These are phyloP conservation scores for Eupeodes latifasciatus DNA, from an alignment of 2,888 invertebrate species.

Conservation along the genomic window DNA sequence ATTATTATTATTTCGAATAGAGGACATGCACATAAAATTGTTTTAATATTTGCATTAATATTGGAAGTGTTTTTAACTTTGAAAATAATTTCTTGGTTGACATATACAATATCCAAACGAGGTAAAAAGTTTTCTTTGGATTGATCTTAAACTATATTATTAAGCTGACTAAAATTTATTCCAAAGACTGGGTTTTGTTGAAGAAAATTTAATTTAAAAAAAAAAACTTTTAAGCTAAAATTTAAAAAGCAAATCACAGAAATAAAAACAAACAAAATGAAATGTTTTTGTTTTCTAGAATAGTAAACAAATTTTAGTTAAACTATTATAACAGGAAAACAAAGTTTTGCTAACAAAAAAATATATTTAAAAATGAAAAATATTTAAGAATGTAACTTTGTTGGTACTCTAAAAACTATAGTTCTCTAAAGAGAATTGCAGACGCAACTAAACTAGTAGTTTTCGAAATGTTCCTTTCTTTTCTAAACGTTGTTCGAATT, in stretches of 20 bases:
- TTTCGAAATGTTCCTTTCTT: no score
- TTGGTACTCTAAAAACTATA: neutral
- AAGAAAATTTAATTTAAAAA: slow-evolving; percentile 13
- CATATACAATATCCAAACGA: slow-evolving; percentile 13
- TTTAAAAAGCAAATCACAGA: slow-evolving; percentile 18
- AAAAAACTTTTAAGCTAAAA: neutral
- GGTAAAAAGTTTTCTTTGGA: slow-evolving; percentile 16
- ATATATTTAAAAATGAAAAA: neutral
- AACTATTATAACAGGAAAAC: neutral
- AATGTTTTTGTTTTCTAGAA: slow-evolving; percentile 23
- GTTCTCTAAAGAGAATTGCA: no score
- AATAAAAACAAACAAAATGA: neutral
- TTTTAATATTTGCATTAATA: slow-evolving; percentile 17
- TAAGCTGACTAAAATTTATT: slow-evolving; percentile 59
- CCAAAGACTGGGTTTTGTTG: slow-evolving; percentile 70
- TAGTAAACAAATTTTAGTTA: slow-evolving; percentile 14
- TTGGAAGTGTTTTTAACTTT: neutral
- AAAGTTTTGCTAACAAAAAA: neutral
- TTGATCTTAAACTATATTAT: slow-evolving; percentile 27
- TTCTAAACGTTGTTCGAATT: no score
- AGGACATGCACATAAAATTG: slow-evolving; percentile 23
- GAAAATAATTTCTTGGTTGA: neutral
- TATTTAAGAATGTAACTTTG: neutral
- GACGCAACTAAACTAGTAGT: no score
- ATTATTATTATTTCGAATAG: slow-evolving; percentile 29